These are phyloP conservation scores for Platysternon megacephalum DNA, from an alignment of 2,113 vertebrate genomes.

Conservation along the genomic window DNA sequence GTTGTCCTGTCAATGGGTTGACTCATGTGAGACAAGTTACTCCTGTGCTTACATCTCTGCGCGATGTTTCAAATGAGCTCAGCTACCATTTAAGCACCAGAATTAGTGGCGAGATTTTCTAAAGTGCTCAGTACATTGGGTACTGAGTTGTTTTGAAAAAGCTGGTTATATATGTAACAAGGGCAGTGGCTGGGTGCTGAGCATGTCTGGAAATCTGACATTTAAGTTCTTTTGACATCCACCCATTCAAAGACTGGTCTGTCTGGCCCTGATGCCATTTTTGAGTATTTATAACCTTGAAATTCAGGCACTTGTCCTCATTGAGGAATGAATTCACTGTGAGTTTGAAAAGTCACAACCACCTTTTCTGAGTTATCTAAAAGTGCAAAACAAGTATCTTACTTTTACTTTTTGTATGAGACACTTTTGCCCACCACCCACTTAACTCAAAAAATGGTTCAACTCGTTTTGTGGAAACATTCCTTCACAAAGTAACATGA, in stretches of 20 bases:
- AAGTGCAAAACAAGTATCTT: neutral
- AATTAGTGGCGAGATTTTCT: neutral
- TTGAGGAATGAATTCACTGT: neutral
- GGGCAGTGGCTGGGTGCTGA: too few relatives aligned
- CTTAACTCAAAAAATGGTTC: neutral
- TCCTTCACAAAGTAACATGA: neutral
- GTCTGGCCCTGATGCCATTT: neutral
- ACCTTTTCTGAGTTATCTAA: neutral
- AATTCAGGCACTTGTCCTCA: neutral
- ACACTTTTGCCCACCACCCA: neutral
- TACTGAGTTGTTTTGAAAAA: neutral
- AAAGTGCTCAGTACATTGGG: neutral
- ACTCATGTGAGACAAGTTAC: neutral
- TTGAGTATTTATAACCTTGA: neutral
- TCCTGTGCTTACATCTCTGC: neutral
- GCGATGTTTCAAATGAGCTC: neutral
- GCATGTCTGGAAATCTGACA: too few relatives aligned
- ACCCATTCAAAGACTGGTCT: accelerated
- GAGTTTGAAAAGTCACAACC: neutral
- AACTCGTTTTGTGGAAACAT: neutral
- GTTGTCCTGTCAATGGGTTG: neutral
- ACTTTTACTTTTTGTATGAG: neutral
- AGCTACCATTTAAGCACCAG: accelerated
- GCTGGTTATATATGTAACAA: neutral
- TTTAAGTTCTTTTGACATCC: neutral